Evolutionary conservation across 2,113 vertebrate species (phyloP), one percentile per base, ranked within the genome.

Genomic region (Scartelaos histophorus): DNA sequence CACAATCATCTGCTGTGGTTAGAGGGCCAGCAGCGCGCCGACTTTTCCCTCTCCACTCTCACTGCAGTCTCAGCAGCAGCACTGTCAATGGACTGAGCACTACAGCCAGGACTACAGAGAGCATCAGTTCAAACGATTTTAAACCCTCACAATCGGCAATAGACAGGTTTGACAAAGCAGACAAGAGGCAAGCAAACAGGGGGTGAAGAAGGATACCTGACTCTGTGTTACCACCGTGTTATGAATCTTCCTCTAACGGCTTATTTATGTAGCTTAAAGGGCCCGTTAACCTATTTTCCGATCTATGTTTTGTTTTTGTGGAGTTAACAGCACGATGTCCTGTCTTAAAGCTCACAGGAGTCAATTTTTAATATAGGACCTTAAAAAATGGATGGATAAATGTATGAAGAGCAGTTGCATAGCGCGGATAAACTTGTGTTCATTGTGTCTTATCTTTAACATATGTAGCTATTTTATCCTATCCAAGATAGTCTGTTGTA

Each of bases 1-100:
- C 74, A 77, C 75, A 81, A 75, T 84, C 49, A 81, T 74, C 78
- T 81, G 79, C 73, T 72, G 24, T 74, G 68, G 75, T 78, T 76
- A 51, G 53, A 82, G 64, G 72, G 66, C 64, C 74, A 73, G 61
- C 49, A 34, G 69, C 69, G 74, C 61, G 74, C 58, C 56, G 64
- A 67, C 81, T 74, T 68, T 61, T 43, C 72, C 67, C 78, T 83
- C 69, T 29, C 45, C 79, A 77, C 73, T 78, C 49, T 71, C 71
- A 15, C 61, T 76, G 81, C 80, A 80, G 74, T 58, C 67, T 78
- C 85, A 81, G 79, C 76, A 49, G 70, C 76, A 29, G 70, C 76
- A 45, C 69, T 79, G 80, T 82, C 81, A 83, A 69, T 83, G 82
- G 76, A 80, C 68, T 79, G 74, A 67, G 69, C 75, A 58, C 56